Evolutionary conservation across 2,888 invertebrate species (phyloP).

Genomic region (Lithodes maja): DNA sequence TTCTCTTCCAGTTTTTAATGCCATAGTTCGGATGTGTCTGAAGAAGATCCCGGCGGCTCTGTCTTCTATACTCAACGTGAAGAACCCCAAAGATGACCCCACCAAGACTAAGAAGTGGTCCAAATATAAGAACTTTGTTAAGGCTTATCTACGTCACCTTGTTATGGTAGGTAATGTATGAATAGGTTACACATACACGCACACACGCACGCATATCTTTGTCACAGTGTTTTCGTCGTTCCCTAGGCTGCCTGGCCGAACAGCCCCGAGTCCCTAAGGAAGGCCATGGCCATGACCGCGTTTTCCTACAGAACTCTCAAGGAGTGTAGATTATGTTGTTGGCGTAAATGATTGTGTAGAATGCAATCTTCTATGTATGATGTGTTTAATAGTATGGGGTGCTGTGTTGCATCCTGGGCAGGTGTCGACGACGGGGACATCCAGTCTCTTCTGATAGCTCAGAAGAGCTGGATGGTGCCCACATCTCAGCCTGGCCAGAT

Average conservation of each 20-base stretch:
- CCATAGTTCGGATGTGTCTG: constrained; percentile 58
- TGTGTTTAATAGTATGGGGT: background rate
- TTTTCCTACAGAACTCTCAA: no score
- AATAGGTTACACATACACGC: background rate
- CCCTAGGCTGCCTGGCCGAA: no score
- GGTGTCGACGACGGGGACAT: no score
- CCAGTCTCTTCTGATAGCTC: no score
- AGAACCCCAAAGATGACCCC: constrained; percentile 44
- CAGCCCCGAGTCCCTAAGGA: no score
- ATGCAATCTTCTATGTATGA: background rate
- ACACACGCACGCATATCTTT: background rate
- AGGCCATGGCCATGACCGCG: no score
- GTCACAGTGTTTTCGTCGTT: background rate
- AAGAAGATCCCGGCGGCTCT: constrained; percentile 46
- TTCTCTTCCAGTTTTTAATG: constrained; percentile 57
- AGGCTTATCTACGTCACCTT: constrained; percentile 47
- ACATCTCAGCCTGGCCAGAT: no score
- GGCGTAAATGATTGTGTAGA: no score
- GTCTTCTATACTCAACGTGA: constrained; percentile 41
- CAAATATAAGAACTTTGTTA: constrained; percentile 50
- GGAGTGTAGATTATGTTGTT: no score
- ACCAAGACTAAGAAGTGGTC: constrained; percentile 51
- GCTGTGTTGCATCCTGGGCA: no score
- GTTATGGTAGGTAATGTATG: constrained; percentile 25
- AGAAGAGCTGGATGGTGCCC: no score